Evolutionary conservation across 1,140 invertebrate species (phyloP).

Genomic region (Grapholita molesta): DNA sequence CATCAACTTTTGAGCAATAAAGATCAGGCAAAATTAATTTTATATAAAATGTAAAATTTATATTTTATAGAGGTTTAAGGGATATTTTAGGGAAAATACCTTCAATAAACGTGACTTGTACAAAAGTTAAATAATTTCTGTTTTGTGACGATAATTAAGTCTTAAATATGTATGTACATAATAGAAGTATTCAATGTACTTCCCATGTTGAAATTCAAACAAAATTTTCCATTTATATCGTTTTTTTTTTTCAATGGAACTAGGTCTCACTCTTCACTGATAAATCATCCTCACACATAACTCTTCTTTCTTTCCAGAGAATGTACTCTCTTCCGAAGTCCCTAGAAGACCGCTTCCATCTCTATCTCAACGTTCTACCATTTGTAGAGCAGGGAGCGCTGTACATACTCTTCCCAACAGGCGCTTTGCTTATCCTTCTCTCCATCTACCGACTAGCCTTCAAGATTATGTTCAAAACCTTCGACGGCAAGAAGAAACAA

Average conservation of each 20-base stretch:
- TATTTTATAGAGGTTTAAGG: too few species aligned
- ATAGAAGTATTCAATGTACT: too few species aligned
- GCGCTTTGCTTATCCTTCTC: constrained; percentile 49
- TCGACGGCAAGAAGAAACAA: constrained; percentile 33
- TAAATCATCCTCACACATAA: neutral
- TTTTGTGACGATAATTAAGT: too few species aligned
- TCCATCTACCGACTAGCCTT: constrained; percentile 61
- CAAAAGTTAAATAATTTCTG: too few species aligned
- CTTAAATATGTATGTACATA: too few species aligned
- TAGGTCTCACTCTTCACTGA: neutral
- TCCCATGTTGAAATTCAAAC: too few species aligned
- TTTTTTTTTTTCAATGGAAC: neutral
- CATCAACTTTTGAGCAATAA: too few species aligned
- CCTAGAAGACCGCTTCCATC: constrained; percentile 82
- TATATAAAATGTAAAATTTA: too few species aligned
- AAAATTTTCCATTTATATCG: too few species aligned
- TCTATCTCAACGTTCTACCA: constrained; percentile 86
- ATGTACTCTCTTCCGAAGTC: constrained; percentile 82
- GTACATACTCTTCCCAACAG: constrained; percentile 80
- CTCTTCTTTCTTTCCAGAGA: constrained; percentile 78
- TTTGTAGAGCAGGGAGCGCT: constrained; percentile 78
- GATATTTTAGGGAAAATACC: too few species aligned
- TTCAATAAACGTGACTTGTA: too few species aligned
- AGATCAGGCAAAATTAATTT: too few species aligned
- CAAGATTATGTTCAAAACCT: constrained; percentile 61